These are phyloP conservation scores for Himalopsyche anomala DNA, from an alignment of 2,888 invertebrate species.

Conservation along the genomic window DNA sequence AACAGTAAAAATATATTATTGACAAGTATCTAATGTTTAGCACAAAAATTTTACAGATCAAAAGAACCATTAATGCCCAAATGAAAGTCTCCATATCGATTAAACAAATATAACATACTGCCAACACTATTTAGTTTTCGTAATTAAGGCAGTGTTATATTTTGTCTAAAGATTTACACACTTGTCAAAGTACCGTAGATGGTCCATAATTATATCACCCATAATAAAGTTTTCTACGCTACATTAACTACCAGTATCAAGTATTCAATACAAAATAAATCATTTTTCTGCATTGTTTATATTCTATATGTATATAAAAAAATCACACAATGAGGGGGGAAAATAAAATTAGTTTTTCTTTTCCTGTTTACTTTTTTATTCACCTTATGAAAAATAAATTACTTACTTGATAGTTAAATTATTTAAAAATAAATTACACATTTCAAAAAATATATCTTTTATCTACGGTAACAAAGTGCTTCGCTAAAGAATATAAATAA, in stretches of 20 bases:
- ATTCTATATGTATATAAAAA: not conserved
- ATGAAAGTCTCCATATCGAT: too few relatives aligned
- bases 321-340: not conserved
- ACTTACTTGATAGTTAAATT: conserved; percentile 24
- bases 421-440: conserved; percentile 23
- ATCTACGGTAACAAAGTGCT: not conserved
- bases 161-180: not conserved
- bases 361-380: conserved; percentile 20
- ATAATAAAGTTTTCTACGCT: not conserved
- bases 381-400: conserved; percentile 23
- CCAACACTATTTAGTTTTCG: not conserved
- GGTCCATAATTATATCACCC: not conserved
- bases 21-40: not conserved
- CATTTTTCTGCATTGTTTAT: not conserved
- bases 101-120: not conserved
- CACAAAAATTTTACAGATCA: not conserved
- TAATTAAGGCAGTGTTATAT: not conserved
- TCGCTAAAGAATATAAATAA: conserved; percentile 19
- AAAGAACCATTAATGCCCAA: too few relatives aligned
- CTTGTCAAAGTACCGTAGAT: not conserved
- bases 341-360: conserved; percentile 24
- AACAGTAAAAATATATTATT: conserved; percentile 26
- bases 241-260: not conserved
- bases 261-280: not conserved
- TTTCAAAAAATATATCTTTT: conserved; percentile 37